Evolutionary conservation across 2,797 vertebrate species (phyloP), one percentile per base, ranked within the genome.

Genomic region (Pipistrellus kuhlii): DNA sequence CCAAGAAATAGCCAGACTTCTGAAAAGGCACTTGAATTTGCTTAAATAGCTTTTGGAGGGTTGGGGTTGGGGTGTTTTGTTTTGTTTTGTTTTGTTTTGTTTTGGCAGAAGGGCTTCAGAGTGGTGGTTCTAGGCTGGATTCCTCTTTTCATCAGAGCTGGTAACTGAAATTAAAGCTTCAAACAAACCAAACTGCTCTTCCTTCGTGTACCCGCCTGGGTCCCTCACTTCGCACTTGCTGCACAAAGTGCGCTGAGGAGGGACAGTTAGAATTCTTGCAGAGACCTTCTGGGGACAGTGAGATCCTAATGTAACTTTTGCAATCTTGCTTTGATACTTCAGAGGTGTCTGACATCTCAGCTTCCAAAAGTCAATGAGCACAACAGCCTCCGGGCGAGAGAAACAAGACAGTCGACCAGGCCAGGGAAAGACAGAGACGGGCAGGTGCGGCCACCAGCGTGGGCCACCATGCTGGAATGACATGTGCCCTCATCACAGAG

Each of bases 401-500:
- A 97, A 96, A 83, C 59, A 62, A 92, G 57, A 95, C 91, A 94
- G 46, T 82, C 84, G 75, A 82, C 95, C 53, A 44, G 48, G 94
- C 93, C 94, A 90, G 73, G 62, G 95, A 94, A 95, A 90, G 71
- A 87, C 21, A 55, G 62, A 32, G 32, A 55, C 12, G 11, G 30
- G 32, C 20, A 7, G n/a, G 15, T 21, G 32, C 32, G 13, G 75
- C 51, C 51, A 55, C 51, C 51, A 35, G 44, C 32, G 25, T 35
- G 8, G 21, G 55, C 97, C 96, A 62, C 90, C 96, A 88, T 66
- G 94, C 97, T 12, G 88, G 96, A 97, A 95, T 97, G 94, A 96
- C 90, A 48, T 92, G 69, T 87, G 97, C 78, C 96, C 94, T 96
- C n/a, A 91, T 55, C 53, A 96, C 95, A 96, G 90, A 92, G 85